These are phyloP conservation scores for Xerus inauris DNA, from an alignment of 2,113 vertebrate genomes.

Conservation along the genomic window DNA sequence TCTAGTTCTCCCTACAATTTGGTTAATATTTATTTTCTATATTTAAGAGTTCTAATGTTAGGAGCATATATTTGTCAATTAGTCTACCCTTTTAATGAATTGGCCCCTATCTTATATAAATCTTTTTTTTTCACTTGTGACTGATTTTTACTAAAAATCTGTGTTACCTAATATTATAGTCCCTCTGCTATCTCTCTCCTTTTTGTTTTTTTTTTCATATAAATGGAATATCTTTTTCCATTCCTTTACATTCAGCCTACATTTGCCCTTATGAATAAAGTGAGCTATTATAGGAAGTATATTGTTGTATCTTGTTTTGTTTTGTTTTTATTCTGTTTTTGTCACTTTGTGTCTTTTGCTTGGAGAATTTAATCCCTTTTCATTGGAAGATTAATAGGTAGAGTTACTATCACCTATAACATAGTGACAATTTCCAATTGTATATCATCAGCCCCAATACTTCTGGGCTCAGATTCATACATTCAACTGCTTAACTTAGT, in stretches of 20 bases:
- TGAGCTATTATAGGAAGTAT: background rate
- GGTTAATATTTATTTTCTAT: background rate
- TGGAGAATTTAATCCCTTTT: too few species aligned
- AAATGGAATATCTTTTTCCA: background rate
- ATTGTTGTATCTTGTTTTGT: background rate
- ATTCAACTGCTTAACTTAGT: background rate
- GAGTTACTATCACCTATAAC: too few species aligned
- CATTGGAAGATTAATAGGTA: too few species aligned
- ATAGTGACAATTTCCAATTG: background rate
- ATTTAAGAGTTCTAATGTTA: too few species aligned
- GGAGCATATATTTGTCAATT: background rate
- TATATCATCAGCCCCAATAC: background rate
- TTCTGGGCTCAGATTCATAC: background rate
- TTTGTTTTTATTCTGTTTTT: too few species aligned
- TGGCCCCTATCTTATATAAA: background rate
- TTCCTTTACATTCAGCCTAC: background rate
- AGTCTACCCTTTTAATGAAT: background rate
- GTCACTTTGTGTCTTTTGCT: too few species aligned
- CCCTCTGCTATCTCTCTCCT: background rate
- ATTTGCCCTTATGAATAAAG: background rate
- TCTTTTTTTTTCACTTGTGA: background rate
- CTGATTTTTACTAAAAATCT: background rate
- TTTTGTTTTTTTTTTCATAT: background rate
- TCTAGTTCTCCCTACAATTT: background rate
- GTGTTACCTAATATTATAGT: background rate